A percentile compares a stretch with the other conserved stretches of the same genome.
phyloP scores from a whole-genome alignment of 2,113 vertebrate genomes.

The Corythaixoides concolor region DNA sequence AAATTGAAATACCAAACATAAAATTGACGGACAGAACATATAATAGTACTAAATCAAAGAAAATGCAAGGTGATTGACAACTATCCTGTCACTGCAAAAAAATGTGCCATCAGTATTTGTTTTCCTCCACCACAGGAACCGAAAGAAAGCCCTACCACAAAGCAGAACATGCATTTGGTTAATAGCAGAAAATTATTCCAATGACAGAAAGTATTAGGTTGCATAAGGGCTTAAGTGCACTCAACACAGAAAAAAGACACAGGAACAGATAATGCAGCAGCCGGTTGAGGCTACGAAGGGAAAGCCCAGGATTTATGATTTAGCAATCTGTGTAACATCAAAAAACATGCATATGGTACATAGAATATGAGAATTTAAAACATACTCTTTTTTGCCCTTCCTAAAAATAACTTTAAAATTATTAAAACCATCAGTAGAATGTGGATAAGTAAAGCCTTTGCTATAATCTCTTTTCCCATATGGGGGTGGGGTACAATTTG shows the following conservation, averaged over 20 bases:
- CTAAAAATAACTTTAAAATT: conserved; percentile 14
- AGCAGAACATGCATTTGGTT: not conserved
- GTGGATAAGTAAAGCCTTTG: not conserved
- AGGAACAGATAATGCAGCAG: not conserved
- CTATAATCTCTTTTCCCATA: not conserved
- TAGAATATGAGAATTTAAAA: not conserved
- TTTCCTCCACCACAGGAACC: not conserved
- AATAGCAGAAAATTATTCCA: not conserved
- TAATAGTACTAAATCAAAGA: not conserved
- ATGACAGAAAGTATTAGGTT: not conserved
- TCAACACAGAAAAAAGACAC: not conserved
- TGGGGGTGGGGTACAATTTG: not conserved
- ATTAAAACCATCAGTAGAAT: not conserved
- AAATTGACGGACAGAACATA: not conserved
- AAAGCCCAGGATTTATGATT: not conserved
- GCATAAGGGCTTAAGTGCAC: not conserved
- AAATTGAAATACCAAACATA: not conserved
- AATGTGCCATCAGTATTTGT: not conserved
- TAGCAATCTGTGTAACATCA: not conserved
- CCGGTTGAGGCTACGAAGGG: not conserved
- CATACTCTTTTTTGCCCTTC: not conserved
- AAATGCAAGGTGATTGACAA: not conserved
- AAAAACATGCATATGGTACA: not conserved
- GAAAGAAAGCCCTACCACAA: rapidly evolving
- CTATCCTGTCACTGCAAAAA: not conserved